Conservation (phyloP, 1,140 invertebrate species). For the Helicoverpa zea region DNA sequence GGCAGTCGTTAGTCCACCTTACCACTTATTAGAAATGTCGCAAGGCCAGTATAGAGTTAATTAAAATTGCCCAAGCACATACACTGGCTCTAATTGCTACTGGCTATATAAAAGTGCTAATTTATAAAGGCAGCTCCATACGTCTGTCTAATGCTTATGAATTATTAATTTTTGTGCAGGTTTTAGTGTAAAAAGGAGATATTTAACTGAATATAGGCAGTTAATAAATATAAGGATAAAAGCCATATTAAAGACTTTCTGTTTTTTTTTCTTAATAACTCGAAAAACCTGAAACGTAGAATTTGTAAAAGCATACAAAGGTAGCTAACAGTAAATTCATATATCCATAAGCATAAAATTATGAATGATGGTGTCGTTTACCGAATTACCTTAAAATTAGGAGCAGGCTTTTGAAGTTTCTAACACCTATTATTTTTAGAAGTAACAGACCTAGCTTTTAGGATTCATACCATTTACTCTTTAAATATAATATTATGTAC, state of each 20-base stretch:
- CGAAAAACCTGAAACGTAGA: no score
- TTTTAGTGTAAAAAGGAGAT: not conserved
- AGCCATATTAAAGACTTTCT: no score
- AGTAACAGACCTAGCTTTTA: no score
- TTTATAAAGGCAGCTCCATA: slow-evolving; percentile 13
- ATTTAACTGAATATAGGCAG: not conserved
- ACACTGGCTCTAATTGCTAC: slow-evolving; percentile 21
- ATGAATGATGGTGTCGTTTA: no score
- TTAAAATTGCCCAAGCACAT: slow-evolving; percentile 34
- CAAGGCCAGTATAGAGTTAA: slow-evolving; percentile 23
- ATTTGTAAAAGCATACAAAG: no score
- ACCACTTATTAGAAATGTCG: slow-evolving; percentile 38
- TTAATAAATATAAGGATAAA: not conserved
- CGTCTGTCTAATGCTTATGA: slow-evolving; percentile 26
- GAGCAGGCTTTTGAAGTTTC: no score
- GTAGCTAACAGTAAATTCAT: no score
- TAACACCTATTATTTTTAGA: no score
- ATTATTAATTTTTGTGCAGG: slow-evolving; percentile 26
- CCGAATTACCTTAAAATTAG: no score
- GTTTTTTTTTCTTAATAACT: no score
- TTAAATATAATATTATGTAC: no score
- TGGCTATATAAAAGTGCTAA: slow-evolving; percentile 39
- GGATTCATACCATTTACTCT: no score
- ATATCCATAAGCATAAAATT: not conserved
- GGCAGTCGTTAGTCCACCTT: slow-evolving; percentile 12